phyloP scores from a whole-genome alignment of 2,888 invertebrate genomes.

The Prosapia bicincta region DNA sequence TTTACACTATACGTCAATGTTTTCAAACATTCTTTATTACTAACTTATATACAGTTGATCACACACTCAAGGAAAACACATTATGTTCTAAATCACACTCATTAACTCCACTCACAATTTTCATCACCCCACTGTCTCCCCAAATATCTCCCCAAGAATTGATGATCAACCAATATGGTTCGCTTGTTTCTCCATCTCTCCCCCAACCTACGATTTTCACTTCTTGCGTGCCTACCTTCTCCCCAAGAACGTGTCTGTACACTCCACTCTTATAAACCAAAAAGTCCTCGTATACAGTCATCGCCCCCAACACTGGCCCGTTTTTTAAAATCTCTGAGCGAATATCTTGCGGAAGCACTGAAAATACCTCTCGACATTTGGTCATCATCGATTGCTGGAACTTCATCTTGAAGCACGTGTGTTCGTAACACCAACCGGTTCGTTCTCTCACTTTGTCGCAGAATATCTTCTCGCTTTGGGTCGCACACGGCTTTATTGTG shows the following conservation, averaged over 20 bases:
- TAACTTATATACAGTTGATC: too few species aligned
- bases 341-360: background rate
- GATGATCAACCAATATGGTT: background rate
- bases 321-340: background rate
- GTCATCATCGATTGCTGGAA: background rate
- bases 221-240: background rate
- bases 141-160: background rate
- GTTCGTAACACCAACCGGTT: background rate
- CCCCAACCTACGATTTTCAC: background rate
- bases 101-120: background rate
- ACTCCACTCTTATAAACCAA: background rate
- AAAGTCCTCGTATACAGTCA: background rate
- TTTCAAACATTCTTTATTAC: too few species aligned
- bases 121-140: background rate
- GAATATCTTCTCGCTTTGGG: background rate
- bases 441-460: background rate
- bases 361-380: background rate
- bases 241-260: background rate
- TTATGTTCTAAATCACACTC: background rate
- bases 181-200: background rate
- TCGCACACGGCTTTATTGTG: background rate
- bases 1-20: too few species aligned
- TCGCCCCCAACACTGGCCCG: background rate
- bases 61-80: background rate
- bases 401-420: background rate